These are phyloP conservation scores for Stegastes partitus DNA, from an alignment of 2,113 vertebrate species.

Conservation along the genomic window DNA sequence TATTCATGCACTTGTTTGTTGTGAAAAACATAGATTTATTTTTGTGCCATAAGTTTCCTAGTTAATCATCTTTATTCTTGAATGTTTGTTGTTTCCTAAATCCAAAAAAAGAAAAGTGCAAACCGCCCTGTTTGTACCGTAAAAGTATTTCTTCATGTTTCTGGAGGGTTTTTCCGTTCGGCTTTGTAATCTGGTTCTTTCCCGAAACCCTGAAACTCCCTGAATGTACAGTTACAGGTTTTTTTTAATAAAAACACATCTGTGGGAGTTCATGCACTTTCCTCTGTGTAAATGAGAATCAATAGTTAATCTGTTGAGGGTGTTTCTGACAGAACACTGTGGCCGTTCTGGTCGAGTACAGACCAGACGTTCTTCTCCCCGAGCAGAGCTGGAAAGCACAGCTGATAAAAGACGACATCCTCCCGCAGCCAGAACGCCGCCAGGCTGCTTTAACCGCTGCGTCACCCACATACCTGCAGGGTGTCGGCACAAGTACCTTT, in stretches of 20 bases:
- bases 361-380: conserved; percentile 60
- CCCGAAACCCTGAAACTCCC: background rate
- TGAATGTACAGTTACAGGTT: background rate
- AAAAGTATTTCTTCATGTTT: no score
- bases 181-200: background rate
- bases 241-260: no score
- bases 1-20: no score
- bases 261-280: background rate
- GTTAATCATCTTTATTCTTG: no score
- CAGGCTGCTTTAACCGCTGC: conserved; percentile 26
- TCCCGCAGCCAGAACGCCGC: conserved; percentile 20
- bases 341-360: conserved; percentile 64
- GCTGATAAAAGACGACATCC: conserved; percentile 68
- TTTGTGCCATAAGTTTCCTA: no score
- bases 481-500: conserved; percentile 30
- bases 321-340: conserved; percentile 57
- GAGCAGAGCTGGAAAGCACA: conserved; percentile 41
- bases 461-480: conserved; percentile 14
- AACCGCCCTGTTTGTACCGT: no score
- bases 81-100: no score
- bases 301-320: background rate
- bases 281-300: background rate
- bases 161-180: background rate
- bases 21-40: no score
- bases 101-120: no score